Base-by-base conservation (phyloP, 2,888 invertebrate species). In the Gasteruption jaculator region DNA sequence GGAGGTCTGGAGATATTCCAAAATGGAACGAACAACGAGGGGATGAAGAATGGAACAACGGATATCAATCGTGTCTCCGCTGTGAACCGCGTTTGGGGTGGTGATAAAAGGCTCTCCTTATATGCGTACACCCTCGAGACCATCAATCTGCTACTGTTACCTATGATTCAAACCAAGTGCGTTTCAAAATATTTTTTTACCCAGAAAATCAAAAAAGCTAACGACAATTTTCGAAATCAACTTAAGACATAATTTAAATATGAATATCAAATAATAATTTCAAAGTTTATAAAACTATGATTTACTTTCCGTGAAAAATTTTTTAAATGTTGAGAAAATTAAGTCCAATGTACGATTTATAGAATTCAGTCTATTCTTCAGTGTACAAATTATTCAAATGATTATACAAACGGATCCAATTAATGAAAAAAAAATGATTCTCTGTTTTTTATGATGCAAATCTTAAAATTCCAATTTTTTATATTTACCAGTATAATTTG, bases 41-140 rank as follows among this genome's bases (percentile, higher is more conserved):
- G 56, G 53, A 45, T 52, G 43, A 42, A 45, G 4, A 35, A 37
- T n/a, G 16, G 38, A 16, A 46, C 50, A 41, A 61, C 60, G 3
- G 54, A 61, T 26, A 48, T 60, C 21, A 60, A 61, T 27, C 65
- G 63, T 26, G 54, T 68, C 19, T 66, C 65, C n/a, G 69, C 66
- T 21, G 64, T 73, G 16, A 70, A 72, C 43, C 65, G 71, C 15
- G 71, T 74, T 32, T 74, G 74, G 73, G 74, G 74, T 27, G 78
- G 79, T 1, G 97, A 99, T 72, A 83, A 88, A 42, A 76, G 97
- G 22, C 79, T 99, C 26, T 82, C 91, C 2, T 77, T 97, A 47
- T 96, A 88, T 69, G 91, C 91, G 34, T 99, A 95, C 73, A 94
- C 94, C 1, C 84, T 91, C 22, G 99, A 99, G 74, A 91, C 94